phyloP scores from a whole-genome alignment of 2,888 invertebrate genomes.

The Aphodius sticticus region DNA sequence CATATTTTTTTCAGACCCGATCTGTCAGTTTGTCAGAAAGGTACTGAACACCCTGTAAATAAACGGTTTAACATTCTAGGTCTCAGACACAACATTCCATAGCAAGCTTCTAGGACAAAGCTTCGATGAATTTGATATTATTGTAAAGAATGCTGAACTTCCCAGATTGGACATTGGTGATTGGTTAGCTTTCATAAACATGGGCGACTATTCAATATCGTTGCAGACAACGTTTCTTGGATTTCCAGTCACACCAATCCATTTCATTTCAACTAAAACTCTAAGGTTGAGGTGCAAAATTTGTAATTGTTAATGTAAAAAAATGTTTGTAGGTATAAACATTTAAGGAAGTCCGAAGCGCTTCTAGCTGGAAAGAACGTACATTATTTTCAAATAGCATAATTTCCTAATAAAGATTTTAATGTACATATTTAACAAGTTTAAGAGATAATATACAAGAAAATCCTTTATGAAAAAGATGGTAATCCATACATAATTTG shows the following conservation, averaged over 20 bases:
- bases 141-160: slow-evolving; percentile 60
- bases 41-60: background rate
- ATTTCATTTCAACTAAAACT: no score
- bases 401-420: no score
- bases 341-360: no score
- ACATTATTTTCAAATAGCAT: no score
- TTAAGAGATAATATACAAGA: background rate
- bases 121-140: slow-evolving; percentile 68
- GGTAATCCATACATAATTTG: slow-evolving; percentile 48
- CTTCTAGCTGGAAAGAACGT: no score
- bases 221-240: background rate
- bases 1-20: no score
- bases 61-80: no score
- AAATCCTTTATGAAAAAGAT: slow-evolving; percentile 21
- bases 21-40: background rate
- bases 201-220: slow-evolving; percentile 65
- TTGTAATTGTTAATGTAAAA: no score
- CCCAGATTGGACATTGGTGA: slow-evolving; percentile 67
- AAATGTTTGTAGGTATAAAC: no score
- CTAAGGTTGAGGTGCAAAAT: no score
- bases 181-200: slow-evolving; percentile 69
- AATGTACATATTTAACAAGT: background rate
- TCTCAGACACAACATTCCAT: slow-evolving; percentile 18
- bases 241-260: background rate
- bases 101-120: slow-evolving; percentile 56